Percentiles rank a stretch among this genome's conserved stretches.
phyloP scores from a whole-genome alignment of 2,888 invertebrate species.

The Metopia argyrocephala region DNA sequence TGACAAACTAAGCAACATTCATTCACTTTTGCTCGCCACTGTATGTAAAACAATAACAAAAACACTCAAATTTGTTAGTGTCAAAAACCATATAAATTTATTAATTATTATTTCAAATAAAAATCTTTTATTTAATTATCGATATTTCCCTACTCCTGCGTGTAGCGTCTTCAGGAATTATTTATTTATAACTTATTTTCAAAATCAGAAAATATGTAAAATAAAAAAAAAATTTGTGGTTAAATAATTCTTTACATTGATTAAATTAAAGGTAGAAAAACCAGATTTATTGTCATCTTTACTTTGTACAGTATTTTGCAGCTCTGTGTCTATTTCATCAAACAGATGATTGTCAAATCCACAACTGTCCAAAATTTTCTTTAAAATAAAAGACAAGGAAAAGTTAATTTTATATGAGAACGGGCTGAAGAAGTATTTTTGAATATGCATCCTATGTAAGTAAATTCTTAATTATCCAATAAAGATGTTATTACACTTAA shows the following conservation, averaged over 20 bases:
- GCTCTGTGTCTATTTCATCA: not conserved
- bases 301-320: not conserved
- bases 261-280: not conserved
- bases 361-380: not conserved
- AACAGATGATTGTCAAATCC: conserved; percentile 13
- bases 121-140: too few species aligned
- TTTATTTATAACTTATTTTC: too few species aligned
- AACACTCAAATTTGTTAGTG: too few species aligned
- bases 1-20: too few species aligned
- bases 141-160: too few species aligned
- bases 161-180: too few species aligned
- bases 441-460: conserved; percentile 53
- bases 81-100: too few species aligned
- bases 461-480: not conserved
- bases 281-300: not conserved
- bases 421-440: not conserved
- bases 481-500: conserved; percentile 48
- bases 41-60: too few species aligned
- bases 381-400: not conserved
- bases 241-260: too few species aligned
- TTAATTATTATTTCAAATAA: too few species aligned
- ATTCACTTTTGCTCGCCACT: too few species aligned
- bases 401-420: not conserved
- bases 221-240: not conserved
- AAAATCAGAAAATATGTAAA: too few species aligned